A percentile compares a stretch with the other conserved stretches of the same genome.
phyloP scores from a whole-genome alignment of 2,797 vertebrate species.

The Xerus rutilus region DNA sequence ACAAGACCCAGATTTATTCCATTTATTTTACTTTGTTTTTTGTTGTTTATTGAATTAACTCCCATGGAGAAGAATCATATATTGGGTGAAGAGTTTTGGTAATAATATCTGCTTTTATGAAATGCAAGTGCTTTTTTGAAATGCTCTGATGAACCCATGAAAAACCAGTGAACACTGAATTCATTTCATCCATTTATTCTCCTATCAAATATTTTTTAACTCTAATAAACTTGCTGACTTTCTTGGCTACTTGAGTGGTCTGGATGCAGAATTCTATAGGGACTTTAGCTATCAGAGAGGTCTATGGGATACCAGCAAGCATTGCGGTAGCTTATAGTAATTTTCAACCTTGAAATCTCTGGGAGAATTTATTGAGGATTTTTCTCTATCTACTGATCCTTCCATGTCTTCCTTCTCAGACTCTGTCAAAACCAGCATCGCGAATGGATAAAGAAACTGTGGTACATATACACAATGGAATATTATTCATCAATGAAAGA shows the following conservation, averaged over 20 bases:
- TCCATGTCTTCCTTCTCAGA: background rate
- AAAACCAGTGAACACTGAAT: background rate
- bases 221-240: background rate
- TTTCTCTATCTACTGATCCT: background rate
- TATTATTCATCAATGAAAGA: too few relatives aligned
- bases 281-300: background rate
- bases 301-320: background rate
- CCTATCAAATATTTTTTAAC: background rate
- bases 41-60: slow-evolving; percentile 24
- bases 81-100: background rate
- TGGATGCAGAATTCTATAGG: background rate
- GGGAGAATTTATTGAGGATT: background rate
- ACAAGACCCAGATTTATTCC: background rate
- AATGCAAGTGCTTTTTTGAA: background rate
- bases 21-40: background rate
- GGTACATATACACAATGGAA: too few relatives aligned
- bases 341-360: background rate
- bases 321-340: background rate
- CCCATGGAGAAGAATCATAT: background rate
- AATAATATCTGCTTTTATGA: slow-evolving; percentile 47
- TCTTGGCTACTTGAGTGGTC: background rate
- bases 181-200: background rate
- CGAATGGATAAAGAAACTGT: too few relatives aligned
- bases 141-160: background rate
- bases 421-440: background rate